Percentiles rank a stretch among this genome's conserved stretches.
Evolutionary conservation across 2,797 vertebrate genomes (phyloP).

Genomic region (Psittacula derbiana): DNA sequence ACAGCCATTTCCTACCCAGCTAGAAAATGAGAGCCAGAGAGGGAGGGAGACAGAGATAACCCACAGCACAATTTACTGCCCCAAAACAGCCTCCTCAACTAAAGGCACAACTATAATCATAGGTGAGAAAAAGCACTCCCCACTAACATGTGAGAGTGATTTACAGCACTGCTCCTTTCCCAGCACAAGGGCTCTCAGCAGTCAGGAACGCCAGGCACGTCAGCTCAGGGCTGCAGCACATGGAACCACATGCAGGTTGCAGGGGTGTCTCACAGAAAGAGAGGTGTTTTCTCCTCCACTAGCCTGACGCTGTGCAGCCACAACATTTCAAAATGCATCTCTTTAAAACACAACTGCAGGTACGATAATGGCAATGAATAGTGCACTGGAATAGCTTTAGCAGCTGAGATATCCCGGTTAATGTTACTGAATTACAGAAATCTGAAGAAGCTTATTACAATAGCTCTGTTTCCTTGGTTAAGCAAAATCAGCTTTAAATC

Average conservation of each 20-base stretch:
- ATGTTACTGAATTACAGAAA: conserved; percentile 26
- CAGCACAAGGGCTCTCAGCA: not conserved
- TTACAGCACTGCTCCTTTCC: not conserved
- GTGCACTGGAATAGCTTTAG: not conserved
- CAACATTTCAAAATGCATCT: not conserved
- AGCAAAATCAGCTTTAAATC: conserved; percentile 29
- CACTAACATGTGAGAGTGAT: conserved; percentile 26
- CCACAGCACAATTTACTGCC: conserved; percentile 55
- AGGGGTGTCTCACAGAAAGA: not conserved
- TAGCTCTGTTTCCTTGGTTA: not conserved
- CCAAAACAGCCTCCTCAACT: conserved; percentile 59
- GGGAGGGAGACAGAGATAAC: conserved; percentile 12
- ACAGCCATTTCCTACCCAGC: conserved; percentile 33
- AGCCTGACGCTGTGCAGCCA: not conserved
- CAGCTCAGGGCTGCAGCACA: not conserved
- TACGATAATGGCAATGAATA: not conserved
- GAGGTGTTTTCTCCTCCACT: not conserved
- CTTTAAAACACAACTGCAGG: not conserved
- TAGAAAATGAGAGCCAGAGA: not conserved
- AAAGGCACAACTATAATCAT: conserved; percentile 43
- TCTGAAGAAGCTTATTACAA: not conserved
- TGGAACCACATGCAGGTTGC: not conserved
- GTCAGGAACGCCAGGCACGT: not conserved
- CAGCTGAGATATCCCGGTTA: not conserved
- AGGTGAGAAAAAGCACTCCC: conserved; percentile 45